These are phyloP conservation scores for Philereme vetulata DNA, from an alignment of 2,888 invertebrate genomes.

Conservation along the genomic window DNA sequence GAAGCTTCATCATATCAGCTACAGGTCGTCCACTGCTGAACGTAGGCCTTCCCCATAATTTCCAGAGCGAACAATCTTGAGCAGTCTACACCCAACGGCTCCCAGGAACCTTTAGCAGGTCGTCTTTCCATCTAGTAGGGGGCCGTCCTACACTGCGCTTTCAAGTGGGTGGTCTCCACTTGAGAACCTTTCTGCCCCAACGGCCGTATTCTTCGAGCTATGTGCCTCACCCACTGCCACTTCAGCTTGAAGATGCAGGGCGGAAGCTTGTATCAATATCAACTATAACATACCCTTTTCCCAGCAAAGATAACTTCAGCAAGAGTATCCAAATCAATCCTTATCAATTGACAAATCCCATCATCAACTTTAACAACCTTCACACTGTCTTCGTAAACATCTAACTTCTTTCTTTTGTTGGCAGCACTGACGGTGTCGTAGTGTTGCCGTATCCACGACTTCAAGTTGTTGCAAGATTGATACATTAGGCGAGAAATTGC, in stretches of 20 bases:
- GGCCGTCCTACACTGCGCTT: too few relatives aligned
- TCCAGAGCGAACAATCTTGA: too few relatives aligned
- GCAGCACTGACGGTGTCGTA: conserved; percentile 54
- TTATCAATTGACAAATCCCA: conserved; percentile 62
- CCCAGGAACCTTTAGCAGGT: too few relatives aligned
- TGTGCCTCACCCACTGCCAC: too few relatives aligned
- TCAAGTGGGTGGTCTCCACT: too few relatives aligned
- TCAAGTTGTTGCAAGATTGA: conserved; percentile 59
- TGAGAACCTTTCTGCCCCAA: too few relatives aligned
- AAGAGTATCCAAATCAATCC: conserved; percentile 63
- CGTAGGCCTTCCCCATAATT: too few relatives aligned
- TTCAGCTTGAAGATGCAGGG: background rate
- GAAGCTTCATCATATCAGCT: too few relatives aligned
- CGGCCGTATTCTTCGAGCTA: too few relatives aligned
- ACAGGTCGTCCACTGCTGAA: too few relatives aligned
- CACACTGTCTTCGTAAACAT: conserved; percentile 41
- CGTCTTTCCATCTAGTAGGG: too few relatives aligned
- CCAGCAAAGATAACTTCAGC: conserved; percentile 71
- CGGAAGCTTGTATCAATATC: background rate
- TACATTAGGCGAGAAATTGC: conserved; percentile 65
- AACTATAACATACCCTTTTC: conserved; percentile 62
- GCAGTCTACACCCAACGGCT: too few relatives aligned
- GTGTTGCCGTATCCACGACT: conserved; percentile 67
- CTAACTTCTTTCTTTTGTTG: conserved; percentile 44
- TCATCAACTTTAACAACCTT: conserved; percentile 58